Percentiles rank a stretch among this genome's conserved stretches.
Conservation (phyloP, 1,140 invertebrate species). For the Maconellicoccus hirsutus region DNA sequence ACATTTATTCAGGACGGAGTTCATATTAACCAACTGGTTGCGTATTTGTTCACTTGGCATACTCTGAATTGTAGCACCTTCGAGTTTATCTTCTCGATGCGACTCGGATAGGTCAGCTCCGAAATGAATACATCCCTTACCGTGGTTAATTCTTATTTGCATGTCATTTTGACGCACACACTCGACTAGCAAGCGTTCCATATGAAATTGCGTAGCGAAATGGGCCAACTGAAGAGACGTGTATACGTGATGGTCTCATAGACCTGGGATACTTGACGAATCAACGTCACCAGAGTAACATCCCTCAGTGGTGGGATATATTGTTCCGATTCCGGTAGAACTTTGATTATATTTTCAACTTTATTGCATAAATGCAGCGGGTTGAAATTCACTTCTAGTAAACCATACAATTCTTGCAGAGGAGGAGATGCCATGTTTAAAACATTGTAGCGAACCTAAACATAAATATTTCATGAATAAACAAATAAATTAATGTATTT, state of each 20-base stretch:
- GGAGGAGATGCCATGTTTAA: conserved; percentile 73
- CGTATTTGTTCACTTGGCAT: conserved; percentile 93
- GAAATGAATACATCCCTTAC: conserved; percentile 71
- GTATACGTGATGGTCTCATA: conserved; percentile 86
- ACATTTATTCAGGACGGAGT: conserved; percentile 62
- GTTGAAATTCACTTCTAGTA: conserved; percentile 90
- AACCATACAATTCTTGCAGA: conserved; percentile 79
- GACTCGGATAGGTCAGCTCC: conserved; percentile 84
- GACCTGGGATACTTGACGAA: conserved; percentile 62
- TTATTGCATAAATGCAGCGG: conserved; percentile 75
- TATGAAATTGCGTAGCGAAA: conserved; percentile 69
- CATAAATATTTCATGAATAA: conserved; percentile 27
- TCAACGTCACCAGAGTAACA: conserved; percentile 78
- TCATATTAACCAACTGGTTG: conserved; percentile 83
- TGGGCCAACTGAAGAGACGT: conserved; percentile 73
- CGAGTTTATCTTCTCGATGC: conserved; percentile 81
- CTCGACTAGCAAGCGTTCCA: conserved; percentile 86
- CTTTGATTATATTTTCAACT: conserved; percentile 59
- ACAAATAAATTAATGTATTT: background rate
- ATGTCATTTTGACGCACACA: conserved; percentile 91
- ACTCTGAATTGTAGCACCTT: conserved; percentile 82
- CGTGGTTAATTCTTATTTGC: conserved; percentile 78
- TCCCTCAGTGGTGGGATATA: conserved; percentile 80
- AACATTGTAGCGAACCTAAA: conserved; percentile 63
- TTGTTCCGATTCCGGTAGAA: conserved; percentile 55